Conservation (phyloP, 35 echinoderm and acorn worm genomes). For the Lytechinus pictus region DNA sequence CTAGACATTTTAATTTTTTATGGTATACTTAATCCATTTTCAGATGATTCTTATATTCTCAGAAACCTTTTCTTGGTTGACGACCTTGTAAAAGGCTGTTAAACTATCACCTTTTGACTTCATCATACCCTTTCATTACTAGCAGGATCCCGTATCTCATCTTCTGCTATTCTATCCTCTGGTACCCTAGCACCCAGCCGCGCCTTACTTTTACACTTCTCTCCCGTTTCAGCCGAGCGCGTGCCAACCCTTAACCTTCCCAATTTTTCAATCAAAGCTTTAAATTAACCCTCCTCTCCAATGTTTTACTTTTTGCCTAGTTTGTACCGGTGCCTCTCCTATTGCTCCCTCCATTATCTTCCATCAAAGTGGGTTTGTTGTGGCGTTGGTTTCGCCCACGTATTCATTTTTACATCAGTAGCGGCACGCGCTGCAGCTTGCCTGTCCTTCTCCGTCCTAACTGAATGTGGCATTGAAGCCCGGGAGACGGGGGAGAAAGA, state of each 20-base stretch:
- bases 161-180: not conserved
- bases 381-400: not conserved
- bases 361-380: not conserved
- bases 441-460: not conserved
- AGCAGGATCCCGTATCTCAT: not conserved
- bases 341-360: not conserved
- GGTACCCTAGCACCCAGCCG: not conserved
- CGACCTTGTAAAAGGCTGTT: not conserved
- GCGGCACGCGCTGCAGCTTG: not conserved
- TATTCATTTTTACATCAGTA: not conserved
- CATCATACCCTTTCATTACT: not conserved
- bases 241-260: conserved; percentile 41
- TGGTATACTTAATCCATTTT: not conserved
- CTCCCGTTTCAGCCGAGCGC: conserved; percentile 21
- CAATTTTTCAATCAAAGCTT: conserved; percentile 34
- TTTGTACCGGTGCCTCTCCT: not conserved
- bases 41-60: not conserved
- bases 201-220: not conserved
- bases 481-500: conserved; percentile 6
- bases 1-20: not conserved
- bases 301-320: not conserved
- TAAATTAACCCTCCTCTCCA: not conserved
- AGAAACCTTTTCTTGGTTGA: not conserved
- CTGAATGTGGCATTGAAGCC: not conserved
- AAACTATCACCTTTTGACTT: conserved; percentile 33